Evolutionary conservation across 2,113 vertebrate species (phyloP).

Genomic region (Delphinapterus leucas): DNA sequence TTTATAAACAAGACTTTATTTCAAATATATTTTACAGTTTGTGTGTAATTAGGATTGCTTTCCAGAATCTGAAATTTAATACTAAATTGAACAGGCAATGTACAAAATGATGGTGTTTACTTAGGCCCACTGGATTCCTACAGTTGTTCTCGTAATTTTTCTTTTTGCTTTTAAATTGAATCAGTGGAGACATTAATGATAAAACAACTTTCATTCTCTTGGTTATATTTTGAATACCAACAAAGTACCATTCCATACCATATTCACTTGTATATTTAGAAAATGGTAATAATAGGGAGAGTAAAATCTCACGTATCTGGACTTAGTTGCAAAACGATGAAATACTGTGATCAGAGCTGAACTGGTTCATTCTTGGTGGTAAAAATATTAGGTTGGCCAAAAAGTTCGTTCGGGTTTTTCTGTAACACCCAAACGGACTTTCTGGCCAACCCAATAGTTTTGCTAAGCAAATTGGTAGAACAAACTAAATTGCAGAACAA

Average conservation of each 20-base stretch:
- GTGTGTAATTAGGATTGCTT: conserved; percentile 49
- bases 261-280: conserved; percentile 26
- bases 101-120: conserved; percentile 50
- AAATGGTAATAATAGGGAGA: neutral
- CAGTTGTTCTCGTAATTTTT: neutral
- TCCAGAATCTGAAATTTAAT: conserved; percentile 61
- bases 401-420: no score
- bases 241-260: neutral
- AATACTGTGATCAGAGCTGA: neutral
- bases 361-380: conserved; percentile 38
- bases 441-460: neutral
- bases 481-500: conserved; percentile 48
- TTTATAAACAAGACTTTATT: conserved; percentile 69
- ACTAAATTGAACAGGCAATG: conserved; percentile 55
- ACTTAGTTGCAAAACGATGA: conserved; percentile 26
- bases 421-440: no score
- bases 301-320: neutral
- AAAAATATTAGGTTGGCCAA: neutral
- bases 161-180: neutral
- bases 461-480: conserved; percentile 43
- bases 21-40: conserved; percentile 67
- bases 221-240: conserved; percentile 23
- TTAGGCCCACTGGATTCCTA: conserved; percentile 30
- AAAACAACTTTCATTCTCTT: neutral
- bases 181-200: neutral